These are phyloP conservation scores for Calephelis perditalis DNA, from an alignment of 2,888 invertebrate species.

Conservation along the genomic window DNA sequence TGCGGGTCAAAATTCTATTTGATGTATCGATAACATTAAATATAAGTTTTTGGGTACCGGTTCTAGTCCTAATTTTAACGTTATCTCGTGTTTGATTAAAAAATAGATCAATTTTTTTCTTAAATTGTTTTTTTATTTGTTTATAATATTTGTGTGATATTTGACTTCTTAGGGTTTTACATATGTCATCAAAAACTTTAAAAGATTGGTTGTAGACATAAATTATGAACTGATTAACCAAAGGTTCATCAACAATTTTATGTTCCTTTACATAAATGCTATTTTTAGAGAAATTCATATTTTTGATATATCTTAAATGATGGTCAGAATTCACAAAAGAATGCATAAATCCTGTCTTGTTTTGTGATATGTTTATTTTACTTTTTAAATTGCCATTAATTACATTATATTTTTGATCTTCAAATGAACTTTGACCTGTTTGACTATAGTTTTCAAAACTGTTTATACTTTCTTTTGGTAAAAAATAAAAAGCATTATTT, in stretches of 20 bases:
- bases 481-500: no score
- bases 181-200: constrained; percentile 39
- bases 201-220: constrained; percentile 42
- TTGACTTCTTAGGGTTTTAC: constrained; percentile 30
- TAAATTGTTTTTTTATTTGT: constrained; percentile 35
- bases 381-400: no score
- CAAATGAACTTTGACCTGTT: no score
- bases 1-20: constrained; percentile 37
- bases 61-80: constrained; percentile 41
- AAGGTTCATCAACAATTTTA: constrained; percentile 36
- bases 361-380: no score
- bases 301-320: not conserved
- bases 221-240: constrained; percentile 38
- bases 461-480: no score
- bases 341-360: no score
- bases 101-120: constrained; percentile 41
- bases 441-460: no score
- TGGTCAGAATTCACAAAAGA: no score
- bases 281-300: not conserved
- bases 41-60: constrained; percentile 46
- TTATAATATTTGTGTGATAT: constrained; percentile 33
- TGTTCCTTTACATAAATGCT: constrained; percentile 1
- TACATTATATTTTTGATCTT: no score
- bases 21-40: constrained; percentile 48
- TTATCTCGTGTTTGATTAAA: constrained; percentile 35